Conservation (phyloP, 2,113 vertebrate genomes). For the Halcyon senegalensis region DNA sequence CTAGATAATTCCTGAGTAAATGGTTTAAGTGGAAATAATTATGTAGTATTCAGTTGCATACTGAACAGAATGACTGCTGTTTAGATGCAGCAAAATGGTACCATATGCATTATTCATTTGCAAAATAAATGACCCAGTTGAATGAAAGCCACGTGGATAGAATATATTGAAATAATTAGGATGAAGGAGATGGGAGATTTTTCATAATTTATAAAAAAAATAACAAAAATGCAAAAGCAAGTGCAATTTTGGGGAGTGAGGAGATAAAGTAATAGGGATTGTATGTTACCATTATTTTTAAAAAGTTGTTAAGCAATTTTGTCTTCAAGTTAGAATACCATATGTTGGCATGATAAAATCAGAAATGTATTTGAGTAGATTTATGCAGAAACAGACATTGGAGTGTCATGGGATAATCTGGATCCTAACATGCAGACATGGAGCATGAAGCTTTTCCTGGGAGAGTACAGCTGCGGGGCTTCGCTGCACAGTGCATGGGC, state of each 20-base stretch:
- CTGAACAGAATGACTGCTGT: neutral
- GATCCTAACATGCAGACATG: fast-evolving
- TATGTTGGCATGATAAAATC: neutral
- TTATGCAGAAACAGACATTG: neutral
- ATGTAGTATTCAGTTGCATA: neutral
- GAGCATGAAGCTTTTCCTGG: neutral
- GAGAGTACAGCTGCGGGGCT: too few relatives aligned
- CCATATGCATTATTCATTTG: neutral
- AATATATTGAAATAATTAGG: neutral
- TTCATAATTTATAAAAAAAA: neutral
- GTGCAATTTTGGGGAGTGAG: neutral
- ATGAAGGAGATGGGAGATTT: neutral
- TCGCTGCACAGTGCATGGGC: neutral
- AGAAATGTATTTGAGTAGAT: neutral
- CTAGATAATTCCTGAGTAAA: neutral
- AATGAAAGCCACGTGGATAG: neutral
- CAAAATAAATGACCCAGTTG: neutral
- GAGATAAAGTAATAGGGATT: neutral
- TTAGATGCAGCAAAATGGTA: neutral
- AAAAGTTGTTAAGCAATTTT: neutral
- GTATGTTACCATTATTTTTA: neutral
- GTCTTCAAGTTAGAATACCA: neutral
- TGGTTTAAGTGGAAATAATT: neutral
- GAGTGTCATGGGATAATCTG: neutral
- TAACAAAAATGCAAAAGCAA: neutral